A percentile compares a stretch with the other conserved stretches of the same genome.
Evolutionary conservation across 2,797 vertebrate species (phyloP).

Genomic region (Poecilia wingei): DNA sequence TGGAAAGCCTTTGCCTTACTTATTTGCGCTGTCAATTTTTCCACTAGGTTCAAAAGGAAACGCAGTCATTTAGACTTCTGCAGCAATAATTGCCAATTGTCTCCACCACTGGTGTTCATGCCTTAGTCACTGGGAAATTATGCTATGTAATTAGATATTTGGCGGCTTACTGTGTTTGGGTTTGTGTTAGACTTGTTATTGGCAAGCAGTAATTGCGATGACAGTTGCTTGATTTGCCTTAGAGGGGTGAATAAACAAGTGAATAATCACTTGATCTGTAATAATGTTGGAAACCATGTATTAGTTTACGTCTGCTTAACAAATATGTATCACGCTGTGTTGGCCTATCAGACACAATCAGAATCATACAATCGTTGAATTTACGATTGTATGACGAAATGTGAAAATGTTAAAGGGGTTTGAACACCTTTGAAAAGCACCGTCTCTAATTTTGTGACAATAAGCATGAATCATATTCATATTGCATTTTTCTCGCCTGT

Average conservation of each 20-base stretch:
- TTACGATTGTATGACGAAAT: neutral
- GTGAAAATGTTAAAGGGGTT: neutral
- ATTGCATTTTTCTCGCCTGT: neutral
- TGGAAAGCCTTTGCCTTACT: conserved; percentile 41
- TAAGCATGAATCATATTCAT: neutral
- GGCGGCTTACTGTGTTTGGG: conserved; percentile 6
- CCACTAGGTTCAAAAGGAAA: conserved; percentile 39
- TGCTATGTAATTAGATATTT: conserved; percentile 22
- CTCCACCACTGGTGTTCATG: conserved; percentile 2
- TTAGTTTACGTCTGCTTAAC: neutral
- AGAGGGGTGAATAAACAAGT: neutral
- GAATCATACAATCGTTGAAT: neutral
- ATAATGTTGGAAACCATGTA: neutral
- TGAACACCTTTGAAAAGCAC: neutral
- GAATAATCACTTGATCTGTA: neutral
- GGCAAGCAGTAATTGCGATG: neutral
- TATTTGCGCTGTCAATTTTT: conserved; percentile 35
- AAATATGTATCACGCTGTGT: neutral
- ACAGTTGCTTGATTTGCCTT: neutral
- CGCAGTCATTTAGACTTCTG: conserved; percentile 13
- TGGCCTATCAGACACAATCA: neutral
- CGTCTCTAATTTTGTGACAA: neutral
- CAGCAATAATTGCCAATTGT: conserved; percentile 3
- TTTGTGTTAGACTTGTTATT: conserved; percentile 6
- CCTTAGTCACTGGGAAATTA: conserved; percentile 3